Conservation (phyloP, 2,113 vertebrate species). For the Hippocampus abdominalis region DNA sequence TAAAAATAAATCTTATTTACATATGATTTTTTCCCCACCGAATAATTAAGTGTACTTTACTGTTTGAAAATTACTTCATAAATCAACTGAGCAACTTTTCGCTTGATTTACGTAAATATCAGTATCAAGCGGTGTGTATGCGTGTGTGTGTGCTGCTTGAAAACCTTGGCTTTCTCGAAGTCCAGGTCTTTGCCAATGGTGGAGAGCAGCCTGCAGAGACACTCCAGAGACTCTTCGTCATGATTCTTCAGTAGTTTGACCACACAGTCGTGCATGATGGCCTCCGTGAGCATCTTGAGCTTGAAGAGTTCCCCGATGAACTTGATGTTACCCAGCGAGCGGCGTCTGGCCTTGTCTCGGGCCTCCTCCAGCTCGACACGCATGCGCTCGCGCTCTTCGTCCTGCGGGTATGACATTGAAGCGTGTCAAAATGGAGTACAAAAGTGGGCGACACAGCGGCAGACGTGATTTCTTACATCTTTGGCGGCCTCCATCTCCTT, state of each 20-base stretch:
- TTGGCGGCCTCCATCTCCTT: conserved; percentile 88
- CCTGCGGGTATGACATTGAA: conserved; percentile 36
- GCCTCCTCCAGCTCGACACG: conserved; percentile 84
- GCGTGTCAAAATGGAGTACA: neutral
- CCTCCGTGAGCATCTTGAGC: conserved; percentile 96
- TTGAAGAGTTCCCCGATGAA: conserved; percentile 98
- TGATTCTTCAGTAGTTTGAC: conserved; percentile 98
- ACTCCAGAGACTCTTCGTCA: conserved; percentile 93
- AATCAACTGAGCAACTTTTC: too few species aligned
- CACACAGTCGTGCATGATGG: conserved; percentile 98
- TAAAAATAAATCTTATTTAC: too few species aligned
- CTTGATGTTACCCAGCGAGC: conserved; percentile 95
- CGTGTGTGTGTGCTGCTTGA: neutral
- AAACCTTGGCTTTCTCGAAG: conserved; percentile 92
- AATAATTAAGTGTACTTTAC: too few species aligned
- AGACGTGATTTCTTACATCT: conserved; percentile 67
- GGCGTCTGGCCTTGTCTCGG: conserved; percentile 84
- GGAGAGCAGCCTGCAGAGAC: conserved; percentile 91
- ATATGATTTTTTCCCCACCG: too few species aligned
- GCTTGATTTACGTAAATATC: too few species aligned
- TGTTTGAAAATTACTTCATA: too few species aligned
- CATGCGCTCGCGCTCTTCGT: conserved; percentile 85
- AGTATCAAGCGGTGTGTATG: too few species aligned
- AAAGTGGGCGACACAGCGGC: neutral
- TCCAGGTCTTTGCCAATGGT: conserved; percentile 98